Conservation (phyloP, 2,888 invertebrate species). For the Idaea straminata region DNA sequence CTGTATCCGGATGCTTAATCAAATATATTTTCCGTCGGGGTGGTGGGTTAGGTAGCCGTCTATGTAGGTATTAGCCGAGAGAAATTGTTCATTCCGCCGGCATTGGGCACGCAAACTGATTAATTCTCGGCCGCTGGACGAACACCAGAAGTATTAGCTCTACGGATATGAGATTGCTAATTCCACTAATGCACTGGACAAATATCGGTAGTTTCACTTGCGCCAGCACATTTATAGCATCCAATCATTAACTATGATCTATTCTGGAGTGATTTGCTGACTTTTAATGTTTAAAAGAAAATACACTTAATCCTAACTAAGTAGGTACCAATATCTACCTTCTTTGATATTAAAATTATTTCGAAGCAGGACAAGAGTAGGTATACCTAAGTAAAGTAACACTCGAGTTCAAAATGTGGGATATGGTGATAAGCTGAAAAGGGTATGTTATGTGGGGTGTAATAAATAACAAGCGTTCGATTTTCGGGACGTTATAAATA, state of each 20-base stretch:
- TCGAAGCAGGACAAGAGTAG: neutral
- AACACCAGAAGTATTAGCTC: slow-evolving; percentile 73
- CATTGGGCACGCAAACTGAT: slow-evolving; percentile 62
- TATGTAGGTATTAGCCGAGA: slow-evolving; percentile 30
- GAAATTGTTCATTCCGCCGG: slow-evolving; percentile 47
- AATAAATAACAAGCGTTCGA: neutral
- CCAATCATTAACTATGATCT: slow-evolving; percentile 42
- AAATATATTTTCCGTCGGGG: slow-evolving; percentile 26
- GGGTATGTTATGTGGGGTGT: neutral
- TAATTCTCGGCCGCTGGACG: slow-evolving; percentile 66
- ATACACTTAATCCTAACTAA: no score
- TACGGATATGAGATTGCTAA: slow-evolving; percentile 75
- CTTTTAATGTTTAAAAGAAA: neutral
- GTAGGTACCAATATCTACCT: neutral
- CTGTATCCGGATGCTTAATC: slow-evolving; percentile 26
- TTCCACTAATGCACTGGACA: slow-evolving; percentile 77
- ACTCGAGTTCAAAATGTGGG: neutral
- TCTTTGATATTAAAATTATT: neutral
- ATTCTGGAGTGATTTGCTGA: slow-evolving; percentile 25
- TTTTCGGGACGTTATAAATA: neutral
- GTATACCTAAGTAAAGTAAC: neutral
- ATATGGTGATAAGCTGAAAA: neutral
- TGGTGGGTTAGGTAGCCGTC: slow-evolving; percentile 15
- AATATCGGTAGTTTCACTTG: slow-evolving; percentile 61
- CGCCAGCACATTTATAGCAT: slow-evolving; percentile 47